These are phyloP conservation scores for Pangasius krempfi DNA, from an alignment of 2,797 vertebrate species.

Conservation along the genomic window DNA sequence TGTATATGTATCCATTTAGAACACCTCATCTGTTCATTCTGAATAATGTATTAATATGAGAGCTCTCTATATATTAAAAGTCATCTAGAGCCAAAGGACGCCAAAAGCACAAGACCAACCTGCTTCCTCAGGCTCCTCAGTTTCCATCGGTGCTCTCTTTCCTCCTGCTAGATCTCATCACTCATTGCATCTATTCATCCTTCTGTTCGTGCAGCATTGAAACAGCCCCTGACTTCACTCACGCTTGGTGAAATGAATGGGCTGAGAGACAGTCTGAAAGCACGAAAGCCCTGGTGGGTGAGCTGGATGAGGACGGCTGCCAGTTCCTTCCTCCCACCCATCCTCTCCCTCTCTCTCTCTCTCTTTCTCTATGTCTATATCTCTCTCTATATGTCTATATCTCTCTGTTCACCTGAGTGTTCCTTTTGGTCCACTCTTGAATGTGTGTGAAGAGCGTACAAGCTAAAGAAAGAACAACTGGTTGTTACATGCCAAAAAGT, in stretches of 20 bases:
- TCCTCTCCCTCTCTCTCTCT: conserved; percentile 12
- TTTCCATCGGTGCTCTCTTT: conserved; percentile 32
- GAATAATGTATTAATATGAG: neutral
- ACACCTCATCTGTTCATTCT: neutral
- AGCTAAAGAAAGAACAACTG: neutral
- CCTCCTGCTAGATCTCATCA: conserved; percentile 32
- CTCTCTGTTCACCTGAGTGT: neutral
- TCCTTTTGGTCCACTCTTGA: neutral
- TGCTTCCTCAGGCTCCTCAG: conserved; percentile 27
- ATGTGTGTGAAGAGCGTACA: neutral
- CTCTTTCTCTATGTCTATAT: neutral
- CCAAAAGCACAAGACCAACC: conserved; percentile 14
- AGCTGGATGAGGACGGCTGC: conserved; percentile 42
- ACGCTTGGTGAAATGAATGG: conserved; percentile 7
- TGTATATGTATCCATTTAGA: neutral
- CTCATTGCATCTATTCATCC: conserved; percentile 23
- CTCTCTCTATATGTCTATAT: neutral
- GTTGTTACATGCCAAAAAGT: neutral
- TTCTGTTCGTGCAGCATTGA: conserved; percentile 6
- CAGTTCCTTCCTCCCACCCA: conserved; percentile 14
- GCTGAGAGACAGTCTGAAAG: conserved; percentile 25
- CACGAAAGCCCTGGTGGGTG: conserved; percentile 19
- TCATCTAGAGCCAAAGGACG: neutral
- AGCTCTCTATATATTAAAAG: neutral
- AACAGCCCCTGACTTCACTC: conserved; percentile 34